Percentiles rank a stretch among this genome's conserved stretches.
Conservation (phyloP, 2,113 vertebrate genomes). For the Synodontis membranacea region DNA sequence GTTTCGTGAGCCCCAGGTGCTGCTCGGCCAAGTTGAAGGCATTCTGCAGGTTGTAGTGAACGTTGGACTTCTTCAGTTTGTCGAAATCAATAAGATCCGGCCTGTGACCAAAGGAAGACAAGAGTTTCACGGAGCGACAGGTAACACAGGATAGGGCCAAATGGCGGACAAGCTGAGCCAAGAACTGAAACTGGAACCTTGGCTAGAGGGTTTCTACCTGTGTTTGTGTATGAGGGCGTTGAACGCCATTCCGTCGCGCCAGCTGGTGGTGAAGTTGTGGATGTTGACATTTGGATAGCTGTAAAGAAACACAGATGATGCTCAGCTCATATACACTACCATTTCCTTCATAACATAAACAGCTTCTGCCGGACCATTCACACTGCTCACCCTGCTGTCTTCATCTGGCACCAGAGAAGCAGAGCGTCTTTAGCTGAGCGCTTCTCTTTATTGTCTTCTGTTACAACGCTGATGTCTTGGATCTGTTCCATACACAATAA, state of each 20-base stretch:
- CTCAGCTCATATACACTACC: background rate
- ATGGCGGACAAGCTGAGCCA: background rate
- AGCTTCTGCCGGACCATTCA: background rate
- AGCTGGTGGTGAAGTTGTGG: constrained; percentile 96
- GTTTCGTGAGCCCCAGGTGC: constrained; percentile 92
- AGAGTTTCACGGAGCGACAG: background rate
- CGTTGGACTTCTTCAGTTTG: constrained; percentile 97
- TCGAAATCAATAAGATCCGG: constrained; percentile 97
- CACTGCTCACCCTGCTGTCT: constrained; percentile 89
- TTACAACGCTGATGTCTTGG: constrained; percentile 96
- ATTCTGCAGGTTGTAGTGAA: constrained; percentile 96
- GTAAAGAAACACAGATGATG: constrained; percentile 31
- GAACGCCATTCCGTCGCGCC: constrained; percentile 98
- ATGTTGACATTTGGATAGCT: constrained; percentile 97
- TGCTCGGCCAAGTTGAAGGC: constrained; percentile 97
- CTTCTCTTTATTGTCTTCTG: constrained; percentile 97
- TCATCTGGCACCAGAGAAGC: constrained; percentile 99
- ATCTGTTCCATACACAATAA: constrained; percentile 73
- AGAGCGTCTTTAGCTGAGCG: constrained; percentile 94
- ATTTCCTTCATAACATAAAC: background rate
- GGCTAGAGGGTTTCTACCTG: constrained; percentile 71
- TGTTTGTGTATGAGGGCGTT: constrained; percentile 98
- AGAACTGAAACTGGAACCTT: background rate
- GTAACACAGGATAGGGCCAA: background rate
- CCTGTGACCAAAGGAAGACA: constrained; percentile 64